phyloP scores from a whole-genome alignment of 2,113 vertebrate genomes.

The Urocynchramus pylzowi region DNA sequence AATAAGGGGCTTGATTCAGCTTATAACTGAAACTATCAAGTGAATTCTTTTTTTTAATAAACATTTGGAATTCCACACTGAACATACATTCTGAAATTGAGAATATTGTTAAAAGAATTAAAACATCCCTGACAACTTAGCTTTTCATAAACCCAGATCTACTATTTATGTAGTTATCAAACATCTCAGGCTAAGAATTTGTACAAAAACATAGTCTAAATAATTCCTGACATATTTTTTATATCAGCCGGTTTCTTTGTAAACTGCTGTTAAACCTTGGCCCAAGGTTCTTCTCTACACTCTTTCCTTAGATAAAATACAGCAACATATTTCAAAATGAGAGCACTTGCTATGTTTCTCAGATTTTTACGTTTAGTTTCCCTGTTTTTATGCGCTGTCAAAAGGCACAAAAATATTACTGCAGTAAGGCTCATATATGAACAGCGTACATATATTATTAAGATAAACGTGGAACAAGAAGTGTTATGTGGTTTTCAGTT shows the following conservation, averaged over 20 bases:
- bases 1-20: neutral
- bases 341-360: neutral
- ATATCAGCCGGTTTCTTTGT: neutral
- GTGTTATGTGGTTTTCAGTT: neutral
- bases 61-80: neutral
- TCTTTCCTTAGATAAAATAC: neutral
- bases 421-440: neutral
- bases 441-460: neutral
- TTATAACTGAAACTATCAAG: neutral
- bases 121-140: neutral
- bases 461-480: neutral
- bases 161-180: neutral
- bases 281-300: neutral
- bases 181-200: neutral
- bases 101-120: neutral
- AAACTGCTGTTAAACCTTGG: neutral
- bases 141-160: neutral
- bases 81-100: neutral
- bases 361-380: neutral
- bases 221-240: neutral
- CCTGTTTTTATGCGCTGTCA: neutral
- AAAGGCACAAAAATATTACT: neutral
- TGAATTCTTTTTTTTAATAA: neutral
- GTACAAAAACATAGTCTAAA: neutral
- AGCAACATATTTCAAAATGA: neutral